Percentiles rank a stretch among this genome's conserved stretches.
These are phyloP conservation scores for Monopterus albus DNA, from an alignment of 2,113 vertebrate species.

Conservation along the genomic window DNA sequence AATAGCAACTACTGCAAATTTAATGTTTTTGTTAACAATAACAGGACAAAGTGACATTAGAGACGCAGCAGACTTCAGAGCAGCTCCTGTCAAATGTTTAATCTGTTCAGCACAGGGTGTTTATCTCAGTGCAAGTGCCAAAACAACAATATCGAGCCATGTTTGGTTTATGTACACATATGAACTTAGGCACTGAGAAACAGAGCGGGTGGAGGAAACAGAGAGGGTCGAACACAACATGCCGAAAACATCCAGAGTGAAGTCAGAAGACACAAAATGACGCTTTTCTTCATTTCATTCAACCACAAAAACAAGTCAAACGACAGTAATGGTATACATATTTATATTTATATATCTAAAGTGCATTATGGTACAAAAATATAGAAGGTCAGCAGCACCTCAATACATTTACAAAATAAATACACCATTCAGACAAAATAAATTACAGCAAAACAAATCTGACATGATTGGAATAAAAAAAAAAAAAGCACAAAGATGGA, in stretches of 20 bases:
- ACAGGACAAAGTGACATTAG: neutral
- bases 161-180: slow-evolving; percentile 75
- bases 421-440: slow-evolving; percentile 95
- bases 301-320: slow-evolving; percentile 75
- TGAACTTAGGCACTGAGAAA: slow-evolving; percentile 62
- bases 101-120: slow-evolving; percentile 78
- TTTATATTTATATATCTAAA: slow-evolving; percentile 98
- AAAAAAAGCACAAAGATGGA: slow-evolving; percentile 77
- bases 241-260: slow-evolving; percentile 42
- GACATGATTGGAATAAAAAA: slow-evolving; percentile 73
- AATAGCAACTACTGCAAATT: too few relatives aligned
- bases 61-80: slow-evolving; percentile 17
- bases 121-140: slow-evolving; percentile 82
- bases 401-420: slow-evolving; percentile 98
- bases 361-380: slow-evolving; percentile 98
- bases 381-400: slow-evolving; percentile 97
- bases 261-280: slow-evolving; percentile 32
- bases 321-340: slow-evolving; percentile 82
- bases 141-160: slow-evolving; percentile 68
- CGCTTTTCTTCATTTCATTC: slow-evolving; percentile 76
- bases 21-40: too few relatives aligned
- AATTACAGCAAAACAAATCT: slow-evolving; percentile 84
- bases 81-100: slow-evolving; percentile 78
- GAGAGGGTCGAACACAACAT: slow-evolving; percentile 14
- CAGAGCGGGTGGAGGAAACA: slow-evolving; percentile 59